Evolutionary conservation across 2,888 invertebrate genomes (phyloP).

Genomic region (Colletes collaris): DNA sequence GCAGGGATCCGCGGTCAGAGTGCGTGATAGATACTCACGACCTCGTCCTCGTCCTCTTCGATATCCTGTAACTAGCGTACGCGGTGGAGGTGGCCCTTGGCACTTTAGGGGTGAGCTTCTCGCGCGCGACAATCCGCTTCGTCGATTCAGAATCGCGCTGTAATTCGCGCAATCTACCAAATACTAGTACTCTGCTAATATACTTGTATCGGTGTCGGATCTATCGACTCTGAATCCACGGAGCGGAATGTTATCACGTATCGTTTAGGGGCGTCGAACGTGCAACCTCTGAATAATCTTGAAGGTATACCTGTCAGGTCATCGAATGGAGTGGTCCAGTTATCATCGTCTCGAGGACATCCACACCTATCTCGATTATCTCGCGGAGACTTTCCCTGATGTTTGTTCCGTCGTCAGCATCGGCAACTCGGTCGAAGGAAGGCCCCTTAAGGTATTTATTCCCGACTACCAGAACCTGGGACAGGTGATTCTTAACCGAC

Average conservation of each 20-base stretch:
- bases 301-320: slow-evolving; percentile 79
- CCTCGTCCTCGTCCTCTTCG: slow-evolving; percentile 75
- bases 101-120: slow-evolving; percentile 79
- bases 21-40: slow-evolving; percentile 72
- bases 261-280: slow-evolving; percentile 29
- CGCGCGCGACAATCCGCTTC: slow-evolving; percentile 66
- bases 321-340: slow-evolving; percentile 90
- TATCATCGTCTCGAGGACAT: slow-evolving; percentile 89
- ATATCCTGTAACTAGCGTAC: slow-evolving; percentile 75
- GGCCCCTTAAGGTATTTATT: slow-evolving; percentile 86
- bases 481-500: too few species aligned
- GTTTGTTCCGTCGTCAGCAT: slow-evolving; percentile 89
- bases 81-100: slow-evolving; percentile 76
- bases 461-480: too few species aligned
- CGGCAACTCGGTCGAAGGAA: slow-evolving; percentile 89
- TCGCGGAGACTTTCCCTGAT: slow-evolving; percentile 89
- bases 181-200: too few species aligned
- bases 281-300: slow-evolving; percentile 64
- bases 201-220: neutral
- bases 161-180: too few species aligned
- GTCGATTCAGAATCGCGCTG: slow-evolving; percentile 63
- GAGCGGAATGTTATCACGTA: slow-evolving; percentile 62
- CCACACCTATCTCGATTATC: slow-evolving; percentile 88
- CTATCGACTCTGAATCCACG: slow-evolving; percentile 64
- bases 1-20: slow-evolving; percentile 70